phyloP scores from a whole-genome alignment of 2,888 invertebrate genomes.

The Ctena decussata region DNA sequence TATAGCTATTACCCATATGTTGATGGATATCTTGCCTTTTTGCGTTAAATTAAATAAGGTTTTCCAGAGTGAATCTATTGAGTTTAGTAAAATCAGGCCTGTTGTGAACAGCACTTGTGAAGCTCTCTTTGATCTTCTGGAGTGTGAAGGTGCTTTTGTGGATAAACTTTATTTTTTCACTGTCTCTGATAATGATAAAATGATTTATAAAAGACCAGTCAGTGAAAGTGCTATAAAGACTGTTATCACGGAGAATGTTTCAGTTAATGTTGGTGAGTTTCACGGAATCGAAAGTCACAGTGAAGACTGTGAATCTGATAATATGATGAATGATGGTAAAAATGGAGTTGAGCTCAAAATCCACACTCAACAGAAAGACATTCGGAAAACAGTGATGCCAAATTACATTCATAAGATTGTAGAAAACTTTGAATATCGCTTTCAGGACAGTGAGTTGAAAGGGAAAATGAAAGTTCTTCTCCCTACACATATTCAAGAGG shows the following conservation, averaged over 20 bases:
- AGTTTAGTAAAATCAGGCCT: conserved; percentile 48
- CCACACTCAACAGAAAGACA: conserved; percentile 18
- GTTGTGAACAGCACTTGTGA: conserved; percentile 42
- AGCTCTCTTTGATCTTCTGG: conserved; percentile 16
- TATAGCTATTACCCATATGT: conserved; percentile 53
- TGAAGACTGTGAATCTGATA: background rate
- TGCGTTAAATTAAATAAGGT: conserved; percentile 25
- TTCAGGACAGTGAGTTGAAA: conserved; percentile 19
- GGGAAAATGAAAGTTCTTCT: conserved; percentile 23
- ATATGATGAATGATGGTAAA: too few species aligned
- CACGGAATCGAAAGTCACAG: conserved; percentile 17
- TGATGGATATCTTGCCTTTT: conserved; percentile 62
- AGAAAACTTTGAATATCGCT: conserved; percentile 33
- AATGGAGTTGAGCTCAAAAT: conserved; percentile 23
- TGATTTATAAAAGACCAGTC: conserved; percentile 10
- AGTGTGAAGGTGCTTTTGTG: conserved; percentile 27
- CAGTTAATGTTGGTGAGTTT: conserved; percentile 22
- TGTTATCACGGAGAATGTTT: conserved; percentile 11
- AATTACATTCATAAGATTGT: conserved; percentile 23
- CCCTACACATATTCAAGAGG: conserved; percentile 7
- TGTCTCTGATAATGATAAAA: conserved; percentile 6
- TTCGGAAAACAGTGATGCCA: conserved; percentile 1
- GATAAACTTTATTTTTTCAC: conserved; percentile 16
- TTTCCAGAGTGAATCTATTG: conserved; percentile 38
- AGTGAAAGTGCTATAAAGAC: conserved; percentile 25